phyloP scores from a whole-genome alignment of 2,113 vertebrate species.

The Salvelinus alpinus region DNA sequence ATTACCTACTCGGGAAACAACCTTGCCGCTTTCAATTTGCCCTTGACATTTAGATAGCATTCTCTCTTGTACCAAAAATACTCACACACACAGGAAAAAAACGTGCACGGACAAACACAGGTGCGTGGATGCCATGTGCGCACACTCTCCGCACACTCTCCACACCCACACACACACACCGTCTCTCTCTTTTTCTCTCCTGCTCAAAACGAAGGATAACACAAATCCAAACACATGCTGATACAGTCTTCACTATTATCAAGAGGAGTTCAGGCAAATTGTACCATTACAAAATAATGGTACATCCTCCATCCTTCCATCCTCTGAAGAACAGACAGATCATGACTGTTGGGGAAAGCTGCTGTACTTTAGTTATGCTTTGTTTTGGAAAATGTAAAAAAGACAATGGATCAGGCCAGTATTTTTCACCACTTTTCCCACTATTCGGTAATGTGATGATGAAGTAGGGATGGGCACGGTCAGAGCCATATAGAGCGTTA shows the following conservation, averaged over 20 bases:
- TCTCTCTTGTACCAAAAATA: constrained; percentile 9
- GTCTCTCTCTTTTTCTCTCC: not conserved
- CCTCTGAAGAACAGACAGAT: not conserved
- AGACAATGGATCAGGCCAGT: too few relatives aligned
- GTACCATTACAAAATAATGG: not conserved
- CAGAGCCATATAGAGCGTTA: too few relatives aligned
- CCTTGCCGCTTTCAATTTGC: constrained; percentile 61
- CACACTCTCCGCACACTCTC: not conserved
- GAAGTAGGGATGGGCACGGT: too few relatives aligned
- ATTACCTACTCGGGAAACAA: constrained; percentile 67
- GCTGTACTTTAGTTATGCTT: not conserved
- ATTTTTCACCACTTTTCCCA: too few relatives aligned
- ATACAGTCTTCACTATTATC: not conserved
- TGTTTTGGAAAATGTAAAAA: not conserved
- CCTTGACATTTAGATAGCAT: constrained; percentile 69
- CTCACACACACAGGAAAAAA: not conserved
- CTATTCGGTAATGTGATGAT: too few relatives aligned
- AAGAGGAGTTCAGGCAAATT: not conserved
- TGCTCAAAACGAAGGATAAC: not conserved
- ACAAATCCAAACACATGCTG: not conserved
- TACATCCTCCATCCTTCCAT: not conserved
- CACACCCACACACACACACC: not conserved
- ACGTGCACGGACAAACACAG: constrained; percentile 10
- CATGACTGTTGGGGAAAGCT: not conserved
- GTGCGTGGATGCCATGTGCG: too few relatives aligned